phyloP scores from a whole-genome alignment of 2,888 invertebrate species.

The Synergus laeviventris region DNA sequence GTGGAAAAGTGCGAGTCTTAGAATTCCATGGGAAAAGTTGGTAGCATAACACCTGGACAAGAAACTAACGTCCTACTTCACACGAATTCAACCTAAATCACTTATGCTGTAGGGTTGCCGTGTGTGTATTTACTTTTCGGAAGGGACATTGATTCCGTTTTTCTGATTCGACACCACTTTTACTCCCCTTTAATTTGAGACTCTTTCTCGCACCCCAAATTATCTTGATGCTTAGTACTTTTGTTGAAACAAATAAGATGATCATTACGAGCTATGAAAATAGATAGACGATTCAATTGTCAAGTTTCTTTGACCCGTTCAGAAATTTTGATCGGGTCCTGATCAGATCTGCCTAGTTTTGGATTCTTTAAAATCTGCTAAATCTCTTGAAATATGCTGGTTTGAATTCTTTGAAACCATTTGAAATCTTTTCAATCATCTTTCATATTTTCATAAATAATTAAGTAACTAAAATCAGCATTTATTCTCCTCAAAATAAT shows the following conservation, averaged over 20 bases:
- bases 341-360: too few species aligned
- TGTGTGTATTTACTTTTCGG: conserved; percentile 16
- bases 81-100: conserved; percentile 32
- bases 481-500: not conserved
- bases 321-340: too few species aligned
- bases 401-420: too few species aligned
- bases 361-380: too few species aligned
- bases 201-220: conserved; percentile 2
- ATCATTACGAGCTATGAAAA: not conserved
- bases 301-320: too few species aligned
- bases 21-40: conserved; percentile 30
- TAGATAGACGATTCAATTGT: too few species aligned
- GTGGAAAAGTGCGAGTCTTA: conserved; percentile 6
- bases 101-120: conserved; percentile 16
- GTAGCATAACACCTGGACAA: conserved; percentile 16
- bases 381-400: too few species aligned
- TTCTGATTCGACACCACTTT: conserved; percentile 23
- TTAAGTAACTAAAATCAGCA: too few species aligned
- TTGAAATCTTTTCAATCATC: too few species aligned
- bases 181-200: conserved; percentile 17
- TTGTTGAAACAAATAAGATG: not conserved
- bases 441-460: too few species aligned
- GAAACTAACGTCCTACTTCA: conserved; percentile 19
- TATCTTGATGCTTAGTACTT: not conserved
- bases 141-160: conserved; percentile 18